phyloP scores from a whole-genome alignment of 1,140 invertebrate genomes.

The Euura saliciscinereae region DNA sequence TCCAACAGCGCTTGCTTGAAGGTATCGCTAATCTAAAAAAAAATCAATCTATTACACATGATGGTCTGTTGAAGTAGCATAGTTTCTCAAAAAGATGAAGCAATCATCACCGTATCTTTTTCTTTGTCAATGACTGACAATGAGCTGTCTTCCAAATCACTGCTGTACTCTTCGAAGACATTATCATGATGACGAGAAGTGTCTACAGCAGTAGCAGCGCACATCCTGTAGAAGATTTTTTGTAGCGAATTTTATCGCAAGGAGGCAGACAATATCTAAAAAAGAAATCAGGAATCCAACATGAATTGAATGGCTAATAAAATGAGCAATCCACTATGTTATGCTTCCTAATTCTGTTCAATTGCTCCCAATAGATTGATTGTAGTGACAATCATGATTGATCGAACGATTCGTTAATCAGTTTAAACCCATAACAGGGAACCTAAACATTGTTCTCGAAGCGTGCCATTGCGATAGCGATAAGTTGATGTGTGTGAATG shows the following conservation, averaged over 20 bases:
- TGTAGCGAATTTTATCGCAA: too few species aligned
- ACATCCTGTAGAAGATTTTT: too few species aligned
- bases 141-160: slow-evolving; percentile 11
- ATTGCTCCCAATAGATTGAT: too few species aligned
- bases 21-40: slow-evolving; percentile 36
- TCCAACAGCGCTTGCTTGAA: slow-evolving; percentile 35
- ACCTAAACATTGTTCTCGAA: too few species aligned
- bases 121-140: slow-evolving; percentile 21
- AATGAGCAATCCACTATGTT: neutral
- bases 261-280: too few species aligned
- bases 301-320: neutral
- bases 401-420: too few species aligned
- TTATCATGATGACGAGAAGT: slow-evolving; percentile 31
- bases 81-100: slow-evolving; percentile 15
- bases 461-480: neutral
- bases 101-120: slow-evolving; percentile 28
- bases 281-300: too few species aligned
- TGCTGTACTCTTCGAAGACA: slow-evolving; percentile 35
- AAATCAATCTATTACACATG: slow-evolving; percentile 15
- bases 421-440: too few species aligned
- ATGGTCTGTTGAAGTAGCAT: slow-evolving; percentile 11
- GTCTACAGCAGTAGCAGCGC: slow-evolving; percentile 2
- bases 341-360: too few species aligned
- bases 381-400: too few species aligned
- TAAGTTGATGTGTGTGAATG: neutral